A percentile compares a stretch with the other conserved stretches of the same genome.
Evolutionary conservation across 2,113 vertebrate genomes (phyloP).

Genomic region (Tretioscincus oriximinensis): DNA sequence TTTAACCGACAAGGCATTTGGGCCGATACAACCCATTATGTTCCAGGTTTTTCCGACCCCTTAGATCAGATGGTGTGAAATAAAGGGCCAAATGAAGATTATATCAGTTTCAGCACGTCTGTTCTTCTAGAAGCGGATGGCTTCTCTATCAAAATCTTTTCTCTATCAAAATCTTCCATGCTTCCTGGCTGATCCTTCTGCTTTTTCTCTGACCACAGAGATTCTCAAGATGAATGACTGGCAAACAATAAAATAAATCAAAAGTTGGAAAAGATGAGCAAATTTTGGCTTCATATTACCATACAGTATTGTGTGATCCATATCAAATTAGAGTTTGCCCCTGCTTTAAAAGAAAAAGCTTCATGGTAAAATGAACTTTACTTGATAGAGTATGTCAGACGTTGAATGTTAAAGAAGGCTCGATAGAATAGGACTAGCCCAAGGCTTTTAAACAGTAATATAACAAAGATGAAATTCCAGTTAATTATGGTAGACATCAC

Average conservation of each 20-base stretch:
- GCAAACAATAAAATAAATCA: not conserved
- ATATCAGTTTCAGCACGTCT: not conserved
- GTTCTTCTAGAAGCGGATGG: slow-evolving; percentile 32
- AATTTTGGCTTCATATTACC: not conserved
- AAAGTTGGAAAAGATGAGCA: slow-evolving; percentile 5
- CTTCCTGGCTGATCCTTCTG: not conserved
- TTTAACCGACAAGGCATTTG: not conserved
- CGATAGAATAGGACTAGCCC: not conserved
- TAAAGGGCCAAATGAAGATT: slow-evolving; percentile 40
- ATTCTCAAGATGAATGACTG: not conserved
- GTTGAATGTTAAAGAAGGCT: no score
- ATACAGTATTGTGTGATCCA: not conserved
- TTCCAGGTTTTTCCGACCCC: slow-evolving; percentile 16
- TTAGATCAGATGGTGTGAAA: slow-evolving; percentile 13
- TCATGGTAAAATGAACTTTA: not conserved
- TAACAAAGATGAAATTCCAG: not conserved
- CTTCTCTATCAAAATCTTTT: not conserved
- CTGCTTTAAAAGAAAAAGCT: not conserved
- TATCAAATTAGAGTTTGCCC: not conserved
- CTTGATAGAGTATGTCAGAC: no score
- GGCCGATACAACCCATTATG: slow-evolving; percentile 30
- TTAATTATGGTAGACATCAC: no score
- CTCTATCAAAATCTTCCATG: slow-evolving; percentile 12
- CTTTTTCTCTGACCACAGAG: not conserved
- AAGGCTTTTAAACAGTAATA: not conserved